Conservation (phyloP, 2,888 invertebrate genomes). For the Dendrolimus houi region DNA sequence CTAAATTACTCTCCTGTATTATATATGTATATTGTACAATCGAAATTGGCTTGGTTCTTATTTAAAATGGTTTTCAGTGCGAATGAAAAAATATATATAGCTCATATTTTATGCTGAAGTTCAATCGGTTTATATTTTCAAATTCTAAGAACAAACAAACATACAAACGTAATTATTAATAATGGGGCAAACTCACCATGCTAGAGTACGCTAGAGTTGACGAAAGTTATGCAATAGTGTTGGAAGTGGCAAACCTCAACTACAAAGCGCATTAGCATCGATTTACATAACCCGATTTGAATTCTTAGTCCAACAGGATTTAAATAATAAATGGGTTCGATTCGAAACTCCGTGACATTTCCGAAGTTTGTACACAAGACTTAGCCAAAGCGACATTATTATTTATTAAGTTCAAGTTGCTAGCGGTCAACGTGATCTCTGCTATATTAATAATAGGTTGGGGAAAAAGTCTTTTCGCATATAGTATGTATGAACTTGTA, state of each 20-base stretch:
- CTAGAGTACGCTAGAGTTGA: neutral
- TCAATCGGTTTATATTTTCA: neutral
- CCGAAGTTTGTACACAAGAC: constrained; percentile 6
- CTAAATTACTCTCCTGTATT: no score
- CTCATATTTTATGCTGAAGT: no score
- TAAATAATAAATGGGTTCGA: constrained; percentile 50
- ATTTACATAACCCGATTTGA: constrained; percentile 60
- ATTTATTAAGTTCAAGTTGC: no score
- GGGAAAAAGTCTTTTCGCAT: no score
- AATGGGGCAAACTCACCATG: neutral
- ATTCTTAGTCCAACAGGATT: constrained; percentile 47
- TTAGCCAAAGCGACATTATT: neutral
- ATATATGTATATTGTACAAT: no score
- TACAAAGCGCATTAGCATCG: constrained; percentile 43
- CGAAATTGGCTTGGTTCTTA: no score
- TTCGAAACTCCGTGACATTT: constrained; percentile 20
- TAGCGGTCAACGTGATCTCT: no score
- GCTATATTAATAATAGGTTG: no score
- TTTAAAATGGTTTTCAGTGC: no score
- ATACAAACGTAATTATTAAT: neutral
- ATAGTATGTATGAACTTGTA: no score
- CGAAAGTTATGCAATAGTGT: constrained; percentile 1
- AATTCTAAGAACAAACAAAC: neutral
- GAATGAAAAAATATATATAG: no score
- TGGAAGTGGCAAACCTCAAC: constrained; percentile 23